Conservation (phyloP, 2,113 vertebrate species). For the Mellivora capensis region DNA sequence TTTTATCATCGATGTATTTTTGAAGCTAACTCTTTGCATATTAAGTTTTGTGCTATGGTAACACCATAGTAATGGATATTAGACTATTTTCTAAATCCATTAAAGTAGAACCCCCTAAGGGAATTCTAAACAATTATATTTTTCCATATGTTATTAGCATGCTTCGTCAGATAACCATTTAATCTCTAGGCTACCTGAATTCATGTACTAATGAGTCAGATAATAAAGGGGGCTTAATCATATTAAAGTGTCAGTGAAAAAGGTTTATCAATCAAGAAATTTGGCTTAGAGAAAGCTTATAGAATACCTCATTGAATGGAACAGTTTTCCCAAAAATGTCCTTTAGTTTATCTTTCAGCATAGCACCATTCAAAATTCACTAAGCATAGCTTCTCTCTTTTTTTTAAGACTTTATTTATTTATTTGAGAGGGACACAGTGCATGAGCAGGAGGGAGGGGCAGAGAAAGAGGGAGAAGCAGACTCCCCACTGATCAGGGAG, state of each 20-base stretch:
- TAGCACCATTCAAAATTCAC: background rate
- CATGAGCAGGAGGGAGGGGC: background rate
- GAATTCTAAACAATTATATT: background rate
- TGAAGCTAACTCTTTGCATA: background rate
- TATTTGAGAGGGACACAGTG: background rate
- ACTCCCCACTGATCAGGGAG: background rate
- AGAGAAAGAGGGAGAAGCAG: background rate
- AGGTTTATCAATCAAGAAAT: background rate
- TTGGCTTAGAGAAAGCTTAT: background rate
- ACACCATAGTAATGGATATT: background rate
- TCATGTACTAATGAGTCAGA: background rate
- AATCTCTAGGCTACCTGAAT: background rate
- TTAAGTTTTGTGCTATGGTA: background rate
- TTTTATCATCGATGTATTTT: background rate
- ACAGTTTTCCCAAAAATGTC: background rate
- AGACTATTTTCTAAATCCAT: background rate
- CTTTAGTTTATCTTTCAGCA: background rate
- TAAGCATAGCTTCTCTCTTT: background rate
- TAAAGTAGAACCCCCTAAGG: background rate
- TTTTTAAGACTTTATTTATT: background rate
- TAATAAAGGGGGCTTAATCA: background rate
- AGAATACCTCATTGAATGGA: background rate
- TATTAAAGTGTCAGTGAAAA: background rate
- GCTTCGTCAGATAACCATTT: background rate
- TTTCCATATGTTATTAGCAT: background rate